These are phyloP conservation scores for Melangyna quadrimaculata DNA, from an alignment of 2,888 invertebrate species.

Conservation along the genomic window DNA sequence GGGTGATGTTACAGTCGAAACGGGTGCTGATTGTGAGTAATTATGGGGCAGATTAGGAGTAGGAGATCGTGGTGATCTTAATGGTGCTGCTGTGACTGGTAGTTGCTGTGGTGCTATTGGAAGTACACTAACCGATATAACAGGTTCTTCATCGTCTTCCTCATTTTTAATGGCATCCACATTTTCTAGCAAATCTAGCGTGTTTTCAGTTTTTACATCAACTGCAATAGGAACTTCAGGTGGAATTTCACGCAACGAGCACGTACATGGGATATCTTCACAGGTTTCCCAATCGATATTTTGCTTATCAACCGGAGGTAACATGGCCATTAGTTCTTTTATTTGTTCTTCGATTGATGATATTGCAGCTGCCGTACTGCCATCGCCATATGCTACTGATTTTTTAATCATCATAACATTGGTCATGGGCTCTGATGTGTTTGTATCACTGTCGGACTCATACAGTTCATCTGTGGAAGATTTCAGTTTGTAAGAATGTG, in stretches of 20 bases:
- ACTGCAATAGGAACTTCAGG: conserved; percentile 23
- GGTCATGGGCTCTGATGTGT: conserved; percentile 77
- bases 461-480: conserved; percentile 57
- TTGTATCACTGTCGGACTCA: conserved; percentile 76
- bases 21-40: conserved; percentile 31
- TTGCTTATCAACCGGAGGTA: conserved; percentile 71
- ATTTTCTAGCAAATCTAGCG: conserved; percentile 23
- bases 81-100: neutral
- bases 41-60: neutral
- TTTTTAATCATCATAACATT: conserved; percentile 17
- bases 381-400: neutral
- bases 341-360: conserved; percentile 74
- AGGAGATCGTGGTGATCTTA: neutral
- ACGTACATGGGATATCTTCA: conserved; percentile 72
- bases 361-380: neutral
- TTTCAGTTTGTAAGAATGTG: neutral
- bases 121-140: conserved; percentile 49
- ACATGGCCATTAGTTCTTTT: conserved; percentile 57
- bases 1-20: conserved; percentile 55
- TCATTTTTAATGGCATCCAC: conserved; percentile 32
- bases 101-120: neutral
- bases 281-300: conserved; percentile 59
- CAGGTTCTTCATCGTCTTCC: conserved; percentile 44
- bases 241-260: conserved; percentile 69
- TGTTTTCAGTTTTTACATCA: neutral